Base-by-base conservation (phyloP, 1,140 invertebrate genomes). In the Schmidtea mediterranea region DNA sequence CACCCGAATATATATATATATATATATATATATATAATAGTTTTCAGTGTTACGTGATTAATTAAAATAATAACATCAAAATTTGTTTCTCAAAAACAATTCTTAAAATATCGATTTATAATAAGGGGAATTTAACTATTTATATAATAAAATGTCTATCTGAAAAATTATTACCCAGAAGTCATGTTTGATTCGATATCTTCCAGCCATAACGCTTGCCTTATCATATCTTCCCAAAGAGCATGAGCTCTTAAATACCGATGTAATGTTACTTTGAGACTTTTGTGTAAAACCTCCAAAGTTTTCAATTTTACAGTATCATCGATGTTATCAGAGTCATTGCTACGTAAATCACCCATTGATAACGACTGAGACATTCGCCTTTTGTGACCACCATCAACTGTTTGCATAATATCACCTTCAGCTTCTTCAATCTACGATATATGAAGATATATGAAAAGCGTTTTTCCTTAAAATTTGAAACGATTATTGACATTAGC, bases 221-320 rank as follows among this genome's bases (percentile, higher is more conserved):
- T 74, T 32, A 94, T 73, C 55, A 89, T 72, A 46, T 80, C 71
- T 48, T 73, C 74, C 82, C 86, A 97, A 58, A 92, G 81, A 0
- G 82, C 82, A 63, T 87, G 80, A 15, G 26, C 26, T 32, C 26
- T 32, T 32, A 32, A 32, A 32, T 32, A 52, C 49, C 74, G 66
- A 10, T 74, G 68, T 55, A 69, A 73, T 58, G 79, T 75, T 36
- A 74, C 70, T 55, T 81, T 78, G 13, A 74, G 69, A 32, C 26
- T 32, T 32, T 10, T 51, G 1, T 32, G 0, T 40, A 32, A 36
- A 23, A 43, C 43, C 21, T 18, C 38, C 46, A 18, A 52, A 24
- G 43, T 46, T 26, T 32, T 70, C 55, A 12, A 64, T 59, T 39
- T 62, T 59, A 39, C 73, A 69, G 3, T 72, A 59, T 53, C 63